phyloP scores from a whole-genome alignment of 1,140 invertebrate genomes.

The Pararge aegeria region DNA sequence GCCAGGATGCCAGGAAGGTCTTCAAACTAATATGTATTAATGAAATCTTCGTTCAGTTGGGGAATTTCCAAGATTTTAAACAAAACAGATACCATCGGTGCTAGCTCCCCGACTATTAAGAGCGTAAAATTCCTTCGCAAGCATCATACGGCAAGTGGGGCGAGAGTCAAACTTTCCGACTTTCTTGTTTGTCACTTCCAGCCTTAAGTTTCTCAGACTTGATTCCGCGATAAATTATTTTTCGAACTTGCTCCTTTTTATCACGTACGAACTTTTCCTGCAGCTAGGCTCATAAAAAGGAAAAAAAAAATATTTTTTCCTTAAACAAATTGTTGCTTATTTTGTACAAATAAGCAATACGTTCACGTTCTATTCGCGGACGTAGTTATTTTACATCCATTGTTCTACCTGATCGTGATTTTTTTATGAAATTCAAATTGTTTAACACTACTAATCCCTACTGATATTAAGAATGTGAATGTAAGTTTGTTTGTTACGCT shows the following conservation, averaged over 20 bases:
- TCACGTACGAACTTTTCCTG: conserved; percentile 12
- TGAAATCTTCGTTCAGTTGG: no score
- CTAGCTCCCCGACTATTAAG: neutral
- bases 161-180: conserved; percentile 8
- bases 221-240: conserved; percentile 15
- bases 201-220: conserved; percentile 13
- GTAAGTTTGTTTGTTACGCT: no score
- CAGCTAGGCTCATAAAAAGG: conserved; percentile 6
- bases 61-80: neutral
- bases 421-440: no score
- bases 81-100: neutral
- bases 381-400: no score
- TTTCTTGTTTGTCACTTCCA: conserved; percentile 16
- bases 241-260: conserved; percentile 10
- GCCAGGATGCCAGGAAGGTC: no score
- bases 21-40: no score
- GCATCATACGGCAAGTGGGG: conserved; percentile 14
- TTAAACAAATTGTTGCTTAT: conserved; percentile 4
- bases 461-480: no score
- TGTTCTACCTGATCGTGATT: no score
- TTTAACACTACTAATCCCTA: no score
- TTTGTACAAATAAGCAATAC: no score
- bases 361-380: no score
- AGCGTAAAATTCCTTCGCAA: conserved; percentile 4
- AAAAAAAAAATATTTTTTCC: neutral